A percentile compares a stretch with the other conserved stretches of the same genome.
Evolutionary conservation across 2,797 vertebrate genomes (phyloP).

Genomic region (Enteromius argenteus): DNA sequence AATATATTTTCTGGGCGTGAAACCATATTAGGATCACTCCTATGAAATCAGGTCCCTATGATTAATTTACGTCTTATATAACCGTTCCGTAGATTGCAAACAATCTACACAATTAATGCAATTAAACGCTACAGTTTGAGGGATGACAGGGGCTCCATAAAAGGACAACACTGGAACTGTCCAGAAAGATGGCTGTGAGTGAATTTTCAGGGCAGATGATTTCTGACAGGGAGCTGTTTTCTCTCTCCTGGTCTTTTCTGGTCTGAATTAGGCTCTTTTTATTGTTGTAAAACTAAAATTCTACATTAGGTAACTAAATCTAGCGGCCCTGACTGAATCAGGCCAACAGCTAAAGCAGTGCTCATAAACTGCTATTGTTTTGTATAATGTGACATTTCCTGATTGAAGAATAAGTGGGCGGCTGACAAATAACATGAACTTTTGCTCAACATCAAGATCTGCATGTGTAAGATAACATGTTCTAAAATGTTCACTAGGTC

Average conservation of each 20-base stretch:
- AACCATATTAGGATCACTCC: slow-evolving; percentile 3
- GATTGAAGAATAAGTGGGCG: slow-evolving; percentile 4
- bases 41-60: neutral
- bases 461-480: neutral
- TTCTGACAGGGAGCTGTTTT: slow-evolving; percentile 44
- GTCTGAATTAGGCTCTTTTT: slow-evolving; percentile 30
- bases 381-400: slow-evolving; percentile 30
- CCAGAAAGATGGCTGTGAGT: slow-evolving; percentile 31
- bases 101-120: slow-evolving; percentile 46
- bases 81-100: neutral
- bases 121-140: slow-evolving; percentile 47
- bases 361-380: neutral
- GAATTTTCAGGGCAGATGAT: slow-evolving; percentile 36
- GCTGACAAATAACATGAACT: neutral
- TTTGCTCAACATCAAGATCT: neutral
- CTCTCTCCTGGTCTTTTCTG: slow-evolving; percentile 12
- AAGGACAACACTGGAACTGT: slow-evolving; percentile 26
- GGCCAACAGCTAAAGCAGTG: slow-evolving; percentile 1
- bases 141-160: slow-evolving; percentile 33
- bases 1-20: neutral
- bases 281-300: slow-evolving; percentile 23
- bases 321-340: slow-evolving; percentile 22
- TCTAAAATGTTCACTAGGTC: slow-evolving; percentile 2
- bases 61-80: slow-evolving; percentile 25
- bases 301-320: slow-evolving; percentile 31